Evolutionary conservation across 2,113 vertebrate species (phyloP).

Genomic region (Psilopsiagon aurifrons): DNA sequence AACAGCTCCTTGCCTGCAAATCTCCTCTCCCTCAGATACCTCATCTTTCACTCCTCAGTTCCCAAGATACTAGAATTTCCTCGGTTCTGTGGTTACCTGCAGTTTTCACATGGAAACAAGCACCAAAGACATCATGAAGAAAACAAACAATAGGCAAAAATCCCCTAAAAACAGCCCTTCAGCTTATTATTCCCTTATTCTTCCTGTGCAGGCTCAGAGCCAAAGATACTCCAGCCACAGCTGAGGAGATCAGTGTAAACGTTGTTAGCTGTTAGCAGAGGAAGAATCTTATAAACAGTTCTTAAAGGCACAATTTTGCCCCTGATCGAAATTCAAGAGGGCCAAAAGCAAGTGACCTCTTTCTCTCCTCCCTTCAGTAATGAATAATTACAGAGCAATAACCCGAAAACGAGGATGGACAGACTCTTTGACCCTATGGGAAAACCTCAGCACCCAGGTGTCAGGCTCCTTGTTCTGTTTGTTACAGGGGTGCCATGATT

Average conservation of each 20-base stretch:
- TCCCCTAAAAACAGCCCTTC: slow-evolving; percentile 2
- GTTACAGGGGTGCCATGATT: background rate
- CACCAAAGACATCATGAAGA: background rate
- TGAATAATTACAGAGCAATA: background rate
- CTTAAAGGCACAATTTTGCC: background rate
- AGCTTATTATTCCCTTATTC: slow-evolving; percentile 25
- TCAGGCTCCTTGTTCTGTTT: background rate
- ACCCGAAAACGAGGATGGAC: background rate
- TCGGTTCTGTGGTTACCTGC: slow-evolving; percentile 19
- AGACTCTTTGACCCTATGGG: background rate
- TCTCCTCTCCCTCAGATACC: background rate
- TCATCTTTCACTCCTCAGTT: slow-evolving; percentile 9
- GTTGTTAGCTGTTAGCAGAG: background rate
- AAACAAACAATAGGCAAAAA: slow-evolving; percentile 35
- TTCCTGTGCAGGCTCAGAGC: slow-evolving; percentile 36
- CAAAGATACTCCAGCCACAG: background rate
- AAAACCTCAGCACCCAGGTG: background rate
- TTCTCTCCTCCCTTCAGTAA: background rate
- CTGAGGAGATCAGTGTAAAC: background rate
- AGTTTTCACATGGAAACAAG: slow-evolving; percentile 23
- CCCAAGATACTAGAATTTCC: slow-evolving; percentile 15
- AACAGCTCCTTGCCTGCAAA: slow-evolving; percentile 15
- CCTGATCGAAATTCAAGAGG: background rate
- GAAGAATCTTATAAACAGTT: background rate
- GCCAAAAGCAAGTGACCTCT: background rate